Percentiles rank a stretch among this genome's conserved stretches.
Evolutionary conservation across 2,113 vertebrate genomes (phyloP).

Genomic region (Chamaetylas fuelleborni): DNA sequence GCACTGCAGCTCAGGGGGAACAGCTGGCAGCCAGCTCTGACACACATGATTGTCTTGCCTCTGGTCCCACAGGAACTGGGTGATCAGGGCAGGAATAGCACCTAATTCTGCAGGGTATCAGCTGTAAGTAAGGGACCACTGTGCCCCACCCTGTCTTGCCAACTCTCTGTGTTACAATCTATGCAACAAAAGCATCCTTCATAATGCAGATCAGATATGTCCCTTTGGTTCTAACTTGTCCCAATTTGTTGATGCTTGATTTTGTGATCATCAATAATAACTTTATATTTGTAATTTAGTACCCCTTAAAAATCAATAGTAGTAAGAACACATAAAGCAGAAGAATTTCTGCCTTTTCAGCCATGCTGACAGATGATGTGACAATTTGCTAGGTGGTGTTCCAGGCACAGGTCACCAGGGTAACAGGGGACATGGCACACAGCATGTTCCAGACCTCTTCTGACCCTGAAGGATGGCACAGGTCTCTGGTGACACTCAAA

Average conservation of each 20-base stretch:
- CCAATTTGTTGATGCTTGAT: background rate
- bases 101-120: background rate
- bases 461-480: background rate
- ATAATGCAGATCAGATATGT: background rate
- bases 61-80: background rate
- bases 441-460: background rate
- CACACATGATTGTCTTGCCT: background rate
- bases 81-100: background rate
- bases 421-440: background rate
- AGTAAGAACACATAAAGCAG: background rate
- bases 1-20: accelerated
- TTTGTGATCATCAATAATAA: background rate
- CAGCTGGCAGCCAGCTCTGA: background rate
- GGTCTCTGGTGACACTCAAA: background rate
- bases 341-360: background rate
- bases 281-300: background rate
- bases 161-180: background rate
- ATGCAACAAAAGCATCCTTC: background rate
- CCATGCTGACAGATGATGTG: background rate
- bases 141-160: background rate
- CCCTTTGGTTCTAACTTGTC: background rate
- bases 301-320: background rate
- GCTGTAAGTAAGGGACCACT: background rate
- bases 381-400: background rate
- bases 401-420: background rate